Evolutionary conservation across 1,140 invertebrate genomes (phyloP).

Genomic region (Galleria mellonella): DNA sequence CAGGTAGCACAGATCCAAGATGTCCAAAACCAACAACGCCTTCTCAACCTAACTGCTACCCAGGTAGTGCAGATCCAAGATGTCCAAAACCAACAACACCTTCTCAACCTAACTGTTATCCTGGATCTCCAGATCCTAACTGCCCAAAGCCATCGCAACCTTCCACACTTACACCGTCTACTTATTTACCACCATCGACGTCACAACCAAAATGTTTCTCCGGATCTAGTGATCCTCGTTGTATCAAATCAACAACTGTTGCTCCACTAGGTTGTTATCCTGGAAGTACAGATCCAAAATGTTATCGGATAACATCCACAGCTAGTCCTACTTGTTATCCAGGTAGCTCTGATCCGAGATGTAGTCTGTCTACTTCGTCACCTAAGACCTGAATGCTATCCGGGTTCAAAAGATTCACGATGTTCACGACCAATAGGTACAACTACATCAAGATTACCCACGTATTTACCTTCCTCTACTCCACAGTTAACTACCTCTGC

Average conservation of each 20-base stretch:
- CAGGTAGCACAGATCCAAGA: conserved; percentile 42
- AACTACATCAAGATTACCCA: conserved; percentile 24
- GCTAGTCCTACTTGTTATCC: background rate
- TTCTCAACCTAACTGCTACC: conserved; percentile 22
- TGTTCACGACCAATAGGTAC: conserved; percentile 17
- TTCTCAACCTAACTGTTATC: conserved; percentile 38
- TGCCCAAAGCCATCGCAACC: conserved; percentile 28
- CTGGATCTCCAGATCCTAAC: conserved; percentile 67
- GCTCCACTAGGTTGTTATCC: conserved; percentile 37
- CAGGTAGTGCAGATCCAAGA: conserved; percentile 47
- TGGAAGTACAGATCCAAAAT: conserved; percentile 44
- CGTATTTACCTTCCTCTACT: conserved; percentile 65
- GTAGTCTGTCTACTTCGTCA: conserved; percentile 32
- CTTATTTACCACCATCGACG: conserved; percentile 13
- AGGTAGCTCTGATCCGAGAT: conserved; percentile 40
- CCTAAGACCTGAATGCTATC: conserved; percentile 36
- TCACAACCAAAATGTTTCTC: conserved; percentile 39
- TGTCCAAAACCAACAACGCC: conserved; percentile 15
- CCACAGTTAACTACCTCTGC: conserved; percentile 20
- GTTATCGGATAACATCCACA: conserved; percentile 18
- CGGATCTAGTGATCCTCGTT: conserved; percentile 44
- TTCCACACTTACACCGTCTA: too few species aligned
- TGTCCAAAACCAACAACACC: conserved; percentile 29
- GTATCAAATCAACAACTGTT: conserved; percentile 22
- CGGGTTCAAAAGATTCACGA: conserved; percentile 25